Evolutionary conservation across 30 jellyfish, hydroid and myxozoan genomes (phyloP), one percentile per base, ranked within the genome.

Genomic region (Rhopilema esculentum): DNA sequence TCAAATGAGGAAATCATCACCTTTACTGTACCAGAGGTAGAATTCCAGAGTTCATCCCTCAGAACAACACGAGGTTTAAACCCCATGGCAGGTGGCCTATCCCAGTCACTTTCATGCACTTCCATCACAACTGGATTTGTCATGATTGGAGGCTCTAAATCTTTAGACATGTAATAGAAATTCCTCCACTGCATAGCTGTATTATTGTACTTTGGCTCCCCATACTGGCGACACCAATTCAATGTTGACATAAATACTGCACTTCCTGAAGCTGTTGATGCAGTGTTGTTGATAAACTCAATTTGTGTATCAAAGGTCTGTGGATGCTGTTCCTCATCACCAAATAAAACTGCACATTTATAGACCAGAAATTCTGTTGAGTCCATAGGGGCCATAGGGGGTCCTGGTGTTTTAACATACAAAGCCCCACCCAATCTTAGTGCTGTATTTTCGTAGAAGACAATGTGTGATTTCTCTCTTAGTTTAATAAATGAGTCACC

Each of bases 371-470:
- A 69, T 72, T 91, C 90, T 22, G 97, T 91, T 20, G 97, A 27
- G 33, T 63, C 25, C 86, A 91, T 73, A 4, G 95, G 96, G 16
- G 90, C 89, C 77, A 95, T 75, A 0, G 92, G 89, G 63, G 97
- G 97, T n/a, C 92, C 91, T 49, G 95, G 80, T 23, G 81, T 74
- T 84, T 84, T 76, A 26, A 62, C 83, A 75, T 81, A 91, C 27
- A 84, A 17, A 16, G 97, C 97, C 8, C 97, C 97, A n/a, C 97
- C 97, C 27, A 53, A 66, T n/a, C 93, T 69, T 20, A 49, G 67
- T 19, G 95, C 97, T 25, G 84, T 48, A 61, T 91, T 91, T 21
- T 68, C 73, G 52, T 22, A 49, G 48, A 91, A 84, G 25, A 16
- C 23, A 12, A 91, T 27, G 20, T 72, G 80, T 6, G 82, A 52